Evolutionary conservation across 1,140 invertebrate species (phyloP).

Genomic region (Saccostrea echinata): DNA sequence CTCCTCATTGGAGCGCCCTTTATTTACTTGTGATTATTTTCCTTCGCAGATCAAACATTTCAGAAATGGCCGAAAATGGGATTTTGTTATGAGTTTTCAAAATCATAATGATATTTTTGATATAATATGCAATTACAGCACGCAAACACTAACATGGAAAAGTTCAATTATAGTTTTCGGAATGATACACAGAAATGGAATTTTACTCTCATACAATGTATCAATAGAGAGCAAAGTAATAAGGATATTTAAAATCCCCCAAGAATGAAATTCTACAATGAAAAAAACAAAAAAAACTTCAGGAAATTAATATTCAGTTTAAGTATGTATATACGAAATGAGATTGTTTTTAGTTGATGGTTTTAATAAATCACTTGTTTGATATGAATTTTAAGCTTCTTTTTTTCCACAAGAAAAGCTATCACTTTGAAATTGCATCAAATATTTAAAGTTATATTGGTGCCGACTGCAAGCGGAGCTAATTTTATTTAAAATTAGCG

Average conservation of each 20-base stretch:
- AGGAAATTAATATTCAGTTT: too few relatives aligned
- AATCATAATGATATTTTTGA: neutral
- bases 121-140: neutral
- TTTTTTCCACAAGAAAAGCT: neutral
- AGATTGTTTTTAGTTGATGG: too few relatives aligned
- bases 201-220: neutral
- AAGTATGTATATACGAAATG: too few relatives aligned
- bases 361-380: neutral
- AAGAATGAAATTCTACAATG: too few relatives aligned
- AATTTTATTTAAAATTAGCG: neutral
- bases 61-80: neutral
- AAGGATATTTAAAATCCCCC: too few relatives aligned
- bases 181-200: too few relatives aligned
- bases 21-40: neutral
- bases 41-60: constrained; percentile 2
- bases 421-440: neutral
- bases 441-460: neutral
- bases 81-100: neutral
- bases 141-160: neutral
- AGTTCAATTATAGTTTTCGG: neutral
- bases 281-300: too few relatives aligned
- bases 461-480: neutral
- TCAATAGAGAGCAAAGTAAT: neutral
- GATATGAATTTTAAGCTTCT: neutral
- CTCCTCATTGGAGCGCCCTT: neutral